phyloP scores from a whole-genome alignment of 2,113 vertebrate genomes.

The Pelecanus crispus region DNA sequence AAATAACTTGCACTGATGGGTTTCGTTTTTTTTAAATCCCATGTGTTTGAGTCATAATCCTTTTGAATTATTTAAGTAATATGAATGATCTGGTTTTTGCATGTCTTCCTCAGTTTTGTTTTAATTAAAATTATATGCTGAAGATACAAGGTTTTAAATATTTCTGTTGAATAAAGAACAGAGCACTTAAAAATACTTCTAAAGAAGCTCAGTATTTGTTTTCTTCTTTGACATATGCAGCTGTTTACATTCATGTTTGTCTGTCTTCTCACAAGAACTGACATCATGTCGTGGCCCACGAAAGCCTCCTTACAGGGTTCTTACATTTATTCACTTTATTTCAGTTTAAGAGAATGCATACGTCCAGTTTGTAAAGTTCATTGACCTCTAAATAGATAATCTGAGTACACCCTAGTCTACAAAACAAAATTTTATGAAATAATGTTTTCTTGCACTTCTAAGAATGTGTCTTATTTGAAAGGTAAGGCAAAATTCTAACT shows the following conservation, averaged over 20 bases:
- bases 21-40: fast-evolving
- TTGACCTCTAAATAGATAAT: neutral
- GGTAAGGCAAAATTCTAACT: neutral
- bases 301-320: neutral
- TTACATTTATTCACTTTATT: neutral
- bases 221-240: neutral
- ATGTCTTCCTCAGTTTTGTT: neutral
- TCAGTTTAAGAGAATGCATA: neutral
- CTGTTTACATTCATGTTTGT: neutral
- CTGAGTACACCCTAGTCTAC: neutral
- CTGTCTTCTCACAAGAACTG: neutral
- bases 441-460: neutral
- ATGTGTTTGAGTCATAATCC: neutral
- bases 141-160: neutral
- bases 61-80: neutral
- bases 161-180: neutral
- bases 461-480: neutral
- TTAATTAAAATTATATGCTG: neutral
- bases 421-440: neutral
- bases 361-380: neutral
- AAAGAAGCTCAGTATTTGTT: neutral
- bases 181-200: neutral
- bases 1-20: neutral
- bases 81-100: neutral
- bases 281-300: neutral